Conservation (phyloP, 2,797 vertebrate species). For the Hydrocynus forskahlii region DNA sequence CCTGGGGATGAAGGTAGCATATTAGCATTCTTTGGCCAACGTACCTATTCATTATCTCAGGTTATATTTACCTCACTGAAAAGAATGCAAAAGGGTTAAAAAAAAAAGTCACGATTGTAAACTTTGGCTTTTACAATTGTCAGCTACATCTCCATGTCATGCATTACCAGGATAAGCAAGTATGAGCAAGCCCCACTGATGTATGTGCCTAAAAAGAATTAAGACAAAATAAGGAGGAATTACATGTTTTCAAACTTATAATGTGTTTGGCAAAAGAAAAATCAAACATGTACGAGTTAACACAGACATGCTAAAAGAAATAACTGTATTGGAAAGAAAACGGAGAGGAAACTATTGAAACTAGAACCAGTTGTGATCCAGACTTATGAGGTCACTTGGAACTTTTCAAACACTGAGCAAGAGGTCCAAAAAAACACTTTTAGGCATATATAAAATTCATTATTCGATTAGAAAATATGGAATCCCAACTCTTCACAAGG, state of each 20-base stretch:
- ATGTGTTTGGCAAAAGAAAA: not conserved
- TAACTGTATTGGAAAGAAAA: not conserved
- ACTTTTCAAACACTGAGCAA: no score
- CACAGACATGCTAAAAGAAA: not conserved
- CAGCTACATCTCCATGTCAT: not conserved
- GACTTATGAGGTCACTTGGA: not conserved
- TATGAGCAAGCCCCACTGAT: not conserved
- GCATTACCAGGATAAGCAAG: not conserved
- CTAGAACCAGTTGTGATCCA: not conserved
- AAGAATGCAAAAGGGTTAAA: not conserved
- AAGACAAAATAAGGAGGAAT: slow-evolving; percentile 6
- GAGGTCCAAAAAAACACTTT: not conserved
- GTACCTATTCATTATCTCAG: slow-evolving; percentile 36
- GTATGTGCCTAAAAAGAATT: not conserved
- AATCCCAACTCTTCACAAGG: no score
- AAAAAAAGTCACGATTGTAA: not conserved
- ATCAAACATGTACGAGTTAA: not conserved
- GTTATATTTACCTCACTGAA: slow-evolving; percentile 27
- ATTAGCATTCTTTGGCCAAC: slow-evolving; percentile 46
- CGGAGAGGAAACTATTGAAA: not conserved
- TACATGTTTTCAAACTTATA: not conserved
- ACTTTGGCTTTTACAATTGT: not conserved
- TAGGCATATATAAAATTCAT: no score
- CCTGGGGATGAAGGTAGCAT: slow-evolving; percentile 39
- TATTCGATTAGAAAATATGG: no score